Conservation (phyloP, 2,797 vertebrate genomes). For the Dicrostonyx torquatus region DNA sequence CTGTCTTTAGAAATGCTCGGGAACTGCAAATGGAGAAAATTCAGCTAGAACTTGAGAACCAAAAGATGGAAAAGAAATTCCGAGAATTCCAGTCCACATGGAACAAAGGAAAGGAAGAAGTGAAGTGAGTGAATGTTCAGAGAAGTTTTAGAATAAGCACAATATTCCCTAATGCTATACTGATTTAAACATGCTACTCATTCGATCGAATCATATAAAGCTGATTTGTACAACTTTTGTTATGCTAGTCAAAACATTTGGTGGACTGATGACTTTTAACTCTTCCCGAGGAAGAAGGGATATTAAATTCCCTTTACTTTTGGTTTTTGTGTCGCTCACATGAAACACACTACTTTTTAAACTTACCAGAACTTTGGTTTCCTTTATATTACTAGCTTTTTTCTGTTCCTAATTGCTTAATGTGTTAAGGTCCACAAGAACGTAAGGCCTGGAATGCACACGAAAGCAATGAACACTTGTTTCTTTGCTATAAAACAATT, state of each 20-base stretch:
- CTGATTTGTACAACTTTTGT: not conserved
- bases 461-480: not conserved
- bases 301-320: not conserved
- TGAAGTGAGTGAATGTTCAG: conserved; percentile 87
- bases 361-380: not conserved
- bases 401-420: not conserved
- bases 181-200: not conserved
- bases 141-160: not conserved
- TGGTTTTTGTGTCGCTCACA: not conserved
- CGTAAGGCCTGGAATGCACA: not conserved
- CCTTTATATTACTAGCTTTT: not conserved
- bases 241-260: not conserved
- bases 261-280: not conserved
- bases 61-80: conserved; percentile 92
- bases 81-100: conserved; percentile 89
- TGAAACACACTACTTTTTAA: not conserved
- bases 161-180: not conserved
- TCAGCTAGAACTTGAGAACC: conserved; percentile 89
- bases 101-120: conserved; percentile 92
- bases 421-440: not conserved
- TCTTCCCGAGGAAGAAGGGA: not conserved
- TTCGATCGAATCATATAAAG: not conserved
- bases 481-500: not conserved
- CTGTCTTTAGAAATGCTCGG: conserved; percentile 88
- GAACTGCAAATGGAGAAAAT: conserved; percentile 89